Conservation (phyloP, 2,113 vertebrate species). For the Catharus bicknelli region DNA sequence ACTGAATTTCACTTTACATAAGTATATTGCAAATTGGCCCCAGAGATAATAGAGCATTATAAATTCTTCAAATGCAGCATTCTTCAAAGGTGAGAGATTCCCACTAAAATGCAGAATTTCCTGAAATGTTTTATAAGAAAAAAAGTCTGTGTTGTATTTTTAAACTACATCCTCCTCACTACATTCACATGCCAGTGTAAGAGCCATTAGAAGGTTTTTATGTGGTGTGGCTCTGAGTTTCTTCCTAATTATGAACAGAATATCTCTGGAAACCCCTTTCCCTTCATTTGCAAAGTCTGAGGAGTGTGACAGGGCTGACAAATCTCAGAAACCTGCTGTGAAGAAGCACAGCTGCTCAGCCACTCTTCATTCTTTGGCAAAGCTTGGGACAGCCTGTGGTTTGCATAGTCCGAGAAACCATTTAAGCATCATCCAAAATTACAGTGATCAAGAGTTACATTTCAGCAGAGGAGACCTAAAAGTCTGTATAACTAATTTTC, state of each 20-base stretch:
- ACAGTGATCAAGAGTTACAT: not conserved
- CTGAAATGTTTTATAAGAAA: not conserved
- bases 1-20: not conserved
- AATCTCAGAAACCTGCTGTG: not conserved
- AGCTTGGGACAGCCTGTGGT: not conserved
- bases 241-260: not conserved
- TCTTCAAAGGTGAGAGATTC: slow-evolving; percentile 17
- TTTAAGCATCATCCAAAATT: slow-evolving; percentile 21
- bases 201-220: not conserved
- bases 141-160: not conserved
- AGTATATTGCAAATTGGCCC: not conserved
- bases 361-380: not conserved
- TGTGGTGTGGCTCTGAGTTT: not conserved
- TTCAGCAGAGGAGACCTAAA: slow-evolving; percentile 26
- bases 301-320: not conserved
- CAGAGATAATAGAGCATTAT: not conserved
- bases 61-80: not conserved
- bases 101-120: not conserved
- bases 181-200: not conserved
- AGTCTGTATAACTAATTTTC: slow-evolving; percentile 6
- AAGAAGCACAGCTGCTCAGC: not conserved
- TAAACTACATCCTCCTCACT: not conserved
- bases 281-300: not conserved
- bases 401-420: not conserved
- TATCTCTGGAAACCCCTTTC: slow-evolving; percentile 5